These are phyloP conservation scores for Pterostichus niger DNA, from an alignment of 2,888 invertebrate genomes.

Conservation along the genomic window DNA sequence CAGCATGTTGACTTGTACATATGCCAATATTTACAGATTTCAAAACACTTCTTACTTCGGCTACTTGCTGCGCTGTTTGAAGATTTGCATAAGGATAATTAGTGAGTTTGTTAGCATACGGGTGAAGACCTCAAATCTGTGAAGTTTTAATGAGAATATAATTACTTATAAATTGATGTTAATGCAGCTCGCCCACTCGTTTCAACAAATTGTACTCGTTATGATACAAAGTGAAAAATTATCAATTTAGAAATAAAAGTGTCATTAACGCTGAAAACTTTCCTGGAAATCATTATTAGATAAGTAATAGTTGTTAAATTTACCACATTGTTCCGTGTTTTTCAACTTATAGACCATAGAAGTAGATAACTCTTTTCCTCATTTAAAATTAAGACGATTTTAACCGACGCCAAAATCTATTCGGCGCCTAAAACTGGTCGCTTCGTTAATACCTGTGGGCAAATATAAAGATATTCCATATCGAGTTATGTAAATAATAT, in stretches of 20 bases:
- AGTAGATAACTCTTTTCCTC: too few species aligned
- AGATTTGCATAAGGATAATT: constrained; percentile 46
- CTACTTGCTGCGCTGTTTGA: constrained; percentile 19
- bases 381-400: too few species aligned
- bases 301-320: constrained; percentile 1
- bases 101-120: constrained; percentile 22
- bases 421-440: too few species aligned
- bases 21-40: constrained; percentile 43
- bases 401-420: too few species aligned
- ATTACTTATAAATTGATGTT: constrained; percentile 35
- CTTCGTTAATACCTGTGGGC: too few species aligned
- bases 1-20: constrained; percentile 3
- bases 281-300: not conserved
- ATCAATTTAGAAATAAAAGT: constrained; percentile 26
- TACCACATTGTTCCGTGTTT: not conserved
- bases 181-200: constrained; percentile 11
- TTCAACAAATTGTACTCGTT: constrained; percentile 22
- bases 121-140: constrained; percentile 25
- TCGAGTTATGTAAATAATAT: too few species aligned
- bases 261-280: not conserved
- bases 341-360: too few species aligned
- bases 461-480: too few species aligned
- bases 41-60: constrained; percentile 5
- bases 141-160: constrained; percentile 49
- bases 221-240: constrained; percentile 3